Conservation (phyloP, 2,113 vertebrate genomes). For the Pongo pygmaeus region DNA sequence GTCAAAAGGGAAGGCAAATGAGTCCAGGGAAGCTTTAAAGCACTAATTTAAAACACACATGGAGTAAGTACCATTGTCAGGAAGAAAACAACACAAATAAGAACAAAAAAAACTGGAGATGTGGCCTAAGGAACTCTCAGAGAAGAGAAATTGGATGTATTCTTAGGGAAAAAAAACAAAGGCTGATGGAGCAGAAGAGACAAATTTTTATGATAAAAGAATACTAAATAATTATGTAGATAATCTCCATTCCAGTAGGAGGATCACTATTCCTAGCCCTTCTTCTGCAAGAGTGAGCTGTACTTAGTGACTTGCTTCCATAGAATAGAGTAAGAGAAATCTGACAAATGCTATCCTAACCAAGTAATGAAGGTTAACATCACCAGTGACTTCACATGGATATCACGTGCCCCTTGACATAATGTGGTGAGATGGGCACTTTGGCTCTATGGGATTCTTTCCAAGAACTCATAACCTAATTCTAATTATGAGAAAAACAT, state of each 20-base stretch:
- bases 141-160: neutral
- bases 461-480: neutral
- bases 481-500: neutral
- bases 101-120: neutral
- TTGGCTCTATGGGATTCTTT: neutral
- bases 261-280: neutral
- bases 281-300: neutral
- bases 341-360: neutral
- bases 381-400: neutral
- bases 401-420: neutral
- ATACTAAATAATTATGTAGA: neutral
- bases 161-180: neutral
- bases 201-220: neutral
- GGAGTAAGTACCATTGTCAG: neutral
- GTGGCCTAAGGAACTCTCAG: neutral
- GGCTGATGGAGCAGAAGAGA: neutral
- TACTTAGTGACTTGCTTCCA: neutral
- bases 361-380: neutral
- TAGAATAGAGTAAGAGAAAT: neutral
- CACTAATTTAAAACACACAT: neutral
- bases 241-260: neutral
- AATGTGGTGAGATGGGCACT: neutral
- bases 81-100: conserved; percentile 16
- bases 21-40: neutral
- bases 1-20: neutral